Evolutionary conservation across 1,140 invertebrate species (phyloP), one percentile per base, ranked within the genome.

Genomic region (Tenebrio molitor): DNA sequence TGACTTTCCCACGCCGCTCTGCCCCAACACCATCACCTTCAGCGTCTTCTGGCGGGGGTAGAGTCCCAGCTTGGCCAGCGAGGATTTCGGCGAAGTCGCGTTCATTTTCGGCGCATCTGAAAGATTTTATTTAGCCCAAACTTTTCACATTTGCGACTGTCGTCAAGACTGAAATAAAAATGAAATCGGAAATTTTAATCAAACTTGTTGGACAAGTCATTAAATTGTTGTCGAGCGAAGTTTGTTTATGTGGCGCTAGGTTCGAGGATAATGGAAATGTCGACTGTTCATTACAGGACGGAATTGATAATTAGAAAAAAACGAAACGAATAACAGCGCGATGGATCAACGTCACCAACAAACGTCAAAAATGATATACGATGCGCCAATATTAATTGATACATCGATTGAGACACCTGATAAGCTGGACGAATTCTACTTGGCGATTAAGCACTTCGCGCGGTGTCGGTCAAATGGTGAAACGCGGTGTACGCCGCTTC

Each of bases 1-100:
- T 72, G 91, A 91, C 84, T 93, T 93, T 16, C 92, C 92, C 39
- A 93, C 91, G 23, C 92, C 92, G 6, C 89, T 87, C 77, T 93
- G 91, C 12, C 92, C 92, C 10, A 93, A 77, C 1, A 93, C 88
- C 86, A 93, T 91, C 3, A 93, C 87, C 80, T 90, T 90, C 33
- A 93, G 85, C 0, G 90, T 87, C 78, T 91, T 91, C 62, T 84
- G 86, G 77, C 87, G 87, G 39, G 87, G 84, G 74, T 85, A 87
- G 16, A 89, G 81, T 50, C 89, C 88, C 41, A 90, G 81, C 81
- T 90, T 89, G 42, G 87, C 87, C 75, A 90, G 80, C 33, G 89
- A 89, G 1, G 87, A 87, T 79, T 89, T 90, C 6, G 89, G 88
- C 7, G 89, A 89, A 33, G 87, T 87, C 29, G 86, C 84, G 78